Percentiles rank a stretch among this genome's conserved stretches.
These are phyloP conservation scores for Saturnia japonica DNA, from an alignment of 2,888 invertebrate species.

Conservation along the genomic window DNA sequence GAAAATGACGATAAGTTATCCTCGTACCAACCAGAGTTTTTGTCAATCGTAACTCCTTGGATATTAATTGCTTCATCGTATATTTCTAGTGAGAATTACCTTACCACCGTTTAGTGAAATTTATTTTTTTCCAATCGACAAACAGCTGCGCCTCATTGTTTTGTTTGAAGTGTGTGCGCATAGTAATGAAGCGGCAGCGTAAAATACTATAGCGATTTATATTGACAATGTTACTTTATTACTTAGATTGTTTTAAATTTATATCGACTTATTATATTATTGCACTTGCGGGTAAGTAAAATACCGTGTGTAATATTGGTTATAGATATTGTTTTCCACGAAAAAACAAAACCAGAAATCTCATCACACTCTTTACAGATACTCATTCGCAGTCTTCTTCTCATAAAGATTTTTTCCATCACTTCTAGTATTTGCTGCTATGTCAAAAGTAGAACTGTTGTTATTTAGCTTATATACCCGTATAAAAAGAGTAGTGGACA, in stretches of 20 bases:
- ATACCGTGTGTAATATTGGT: neutral
- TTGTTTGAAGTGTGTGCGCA: slow-evolving; percentile 18
- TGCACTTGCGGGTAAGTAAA: neutral
- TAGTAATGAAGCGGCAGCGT: slow-evolving; percentile 15
- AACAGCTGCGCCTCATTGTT: slow-evolving; percentile 32
- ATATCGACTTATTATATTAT: neutral
- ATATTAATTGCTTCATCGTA: slow-evolving; percentile 14
- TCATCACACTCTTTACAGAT: neutral
- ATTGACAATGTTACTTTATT: neutral
- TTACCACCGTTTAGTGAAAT: slow-evolving; percentile 28
- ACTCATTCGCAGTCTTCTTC: neutral
- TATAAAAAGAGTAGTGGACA: too few relatives aligned
- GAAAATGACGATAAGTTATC: neutral
- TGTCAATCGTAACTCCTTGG: slow-evolving; percentile 4
- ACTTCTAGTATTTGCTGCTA: neutral
- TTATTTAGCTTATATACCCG: neutral
- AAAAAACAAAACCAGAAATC: too few relatives aligned
- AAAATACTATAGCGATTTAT: neutral
- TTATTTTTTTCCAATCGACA: slow-evolving; percentile 34
- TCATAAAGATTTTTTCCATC: too few relatives aligned
- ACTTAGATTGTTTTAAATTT: neutral
- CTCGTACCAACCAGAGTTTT: neutral
- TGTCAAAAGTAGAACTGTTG: neutral
- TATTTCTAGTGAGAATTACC: slow-evolving; percentile 28
- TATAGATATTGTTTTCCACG: neutral